Evolutionary conservation across 2,113 vertebrate species (phyloP), one percentile per base, ranked within the genome.

Genomic region (Platycercus adscitus): DNA sequence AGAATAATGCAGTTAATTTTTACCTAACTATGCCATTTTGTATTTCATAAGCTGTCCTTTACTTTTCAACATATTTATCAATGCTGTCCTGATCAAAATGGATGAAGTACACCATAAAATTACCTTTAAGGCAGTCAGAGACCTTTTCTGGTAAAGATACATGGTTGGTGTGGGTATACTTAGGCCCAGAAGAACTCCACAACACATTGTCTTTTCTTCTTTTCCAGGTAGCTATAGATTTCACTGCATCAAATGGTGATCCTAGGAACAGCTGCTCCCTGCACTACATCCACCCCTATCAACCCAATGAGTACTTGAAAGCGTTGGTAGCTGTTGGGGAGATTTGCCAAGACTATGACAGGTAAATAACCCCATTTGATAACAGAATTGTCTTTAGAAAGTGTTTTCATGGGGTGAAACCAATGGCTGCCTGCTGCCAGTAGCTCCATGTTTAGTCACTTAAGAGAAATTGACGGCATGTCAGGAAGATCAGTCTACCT

Each of bases 281-380:
- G 94, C 99, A 99, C 96, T 99, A 99, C 96, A 99, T 99, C 97
- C 99, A 99, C 96, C 99, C 99, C 6, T 99, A 98, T 85, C 99
- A 99, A 79, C 99, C 99, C 81, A 99, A 99, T 28, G 99, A 99
- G 97, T 99, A 99, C 96, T 98, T 99, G 95, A 99, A 99, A 98
- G 99, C 99, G 2, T 94, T 99, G 98, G 99, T 99, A 63, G 99
- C 99, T 9, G 99, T 99, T 29, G 99, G 99, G 10, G 99, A 99
- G 97, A 99, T 99, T 97, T 99, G 99, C 98, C 99, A 99, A 97
- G 99, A 99, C 97, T 99, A 99, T 58, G 99, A 99, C 99, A 99
- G 99, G 99, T 99, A 98, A 97, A 96, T 81, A 85, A 81, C 20
- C 44, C 31, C 6, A 7, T 53, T 13, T 79, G 18, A 37, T 89